Evolutionary conservation across 2,888 invertebrate genomes (phyloP).

Genomic region (Drosophila niveifrons): DNA sequence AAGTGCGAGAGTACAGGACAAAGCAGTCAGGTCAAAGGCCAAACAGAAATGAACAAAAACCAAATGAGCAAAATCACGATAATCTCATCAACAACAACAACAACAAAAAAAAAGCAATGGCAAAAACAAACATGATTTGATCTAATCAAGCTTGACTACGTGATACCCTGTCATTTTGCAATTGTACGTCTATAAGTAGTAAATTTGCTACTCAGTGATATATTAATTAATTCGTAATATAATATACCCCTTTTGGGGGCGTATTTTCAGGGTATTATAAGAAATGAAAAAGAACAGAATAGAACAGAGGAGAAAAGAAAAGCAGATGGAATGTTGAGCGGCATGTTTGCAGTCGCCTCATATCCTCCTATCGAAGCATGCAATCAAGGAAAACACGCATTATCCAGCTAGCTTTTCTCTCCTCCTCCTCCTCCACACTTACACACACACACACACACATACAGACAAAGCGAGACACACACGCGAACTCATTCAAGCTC

Average conservation of each 20-base stretch:
- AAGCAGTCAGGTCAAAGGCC: slow-evolving; percentile 52
- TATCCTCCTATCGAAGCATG: slow-evolving; percentile 69
- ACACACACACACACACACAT: slow-evolving; percentile 20
- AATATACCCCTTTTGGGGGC: not conserved
- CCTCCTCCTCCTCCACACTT: not conserved
- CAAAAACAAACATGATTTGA: slow-evolving; percentile 21
- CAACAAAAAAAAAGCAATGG: slow-evolving; percentile 18
- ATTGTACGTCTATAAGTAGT: no score
- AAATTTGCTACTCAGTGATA: no score
- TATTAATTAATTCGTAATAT: no score
- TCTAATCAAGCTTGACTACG: slow-evolving; percentile 1
- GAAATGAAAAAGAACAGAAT: not conserved
- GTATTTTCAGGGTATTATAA: not conserved
- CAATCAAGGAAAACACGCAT: slow-evolving; percentile 78
- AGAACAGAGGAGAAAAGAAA: not conserved
- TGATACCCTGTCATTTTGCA: not conserved
- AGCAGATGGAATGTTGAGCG: slow-evolving; percentile 44
- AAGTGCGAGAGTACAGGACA: slow-evolving; percentile 42
- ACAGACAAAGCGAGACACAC: slow-evolving; percentile 1
- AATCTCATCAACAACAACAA: slow-evolving; percentile 33
- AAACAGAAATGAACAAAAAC: slow-evolving; percentile 41
- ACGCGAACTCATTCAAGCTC: slow-evolving; percentile 3
- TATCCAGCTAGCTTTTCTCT: slow-evolving; percentile 55
- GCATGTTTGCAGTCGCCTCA: slow-evolving; percentile 67
- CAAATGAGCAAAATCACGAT: slow-evolving; percentile 57